Evolutionary conservation across 2,113 vertebrate genomes (phyloP), one percentile per base, ranked within the genome.

Genomic region (Rhodinocichla rosea): DNA sequence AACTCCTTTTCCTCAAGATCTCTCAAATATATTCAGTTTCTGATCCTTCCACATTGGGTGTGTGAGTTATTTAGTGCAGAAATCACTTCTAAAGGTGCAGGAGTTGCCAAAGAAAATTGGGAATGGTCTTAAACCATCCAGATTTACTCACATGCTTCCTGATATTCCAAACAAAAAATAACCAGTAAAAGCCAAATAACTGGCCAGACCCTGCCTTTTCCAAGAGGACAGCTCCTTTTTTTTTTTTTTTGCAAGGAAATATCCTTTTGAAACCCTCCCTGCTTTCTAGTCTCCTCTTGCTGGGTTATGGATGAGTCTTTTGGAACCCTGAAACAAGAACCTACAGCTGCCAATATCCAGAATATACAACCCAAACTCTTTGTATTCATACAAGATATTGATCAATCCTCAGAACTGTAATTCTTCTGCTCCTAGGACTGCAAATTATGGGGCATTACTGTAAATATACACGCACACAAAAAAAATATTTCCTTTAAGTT

Each of bases 401-500:
- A 93, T 92, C 90, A 70, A 1, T 42, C 44, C 70, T 77, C 47
- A 83, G 56, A 78, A 81, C n/a, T 57, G 56, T 32, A 87, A 62
- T 67, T 90, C 39, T 82, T 13, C 22, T 65, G 27, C 67, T 92
- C 75, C 64, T 28, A 78, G 60, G 19, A 39, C 35, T 59, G 32
- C 37, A 84, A 87, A 78, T 92, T 49, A 87, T 40, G 33, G n/a
- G 68, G 37, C n/a, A 57, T 82, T 90, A 53, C 57, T 92, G 64
- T 77, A 56, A 87, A 87, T 32, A 82, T 0, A 63, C 4, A 68
- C 1, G 56, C 4, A 67, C 1, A 60, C 3, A 55, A 1, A 83
- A 1, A 71, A 81, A 78, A 85, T 6, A 83, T 93, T 96, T 97
- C 69, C 91, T 95, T 91, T 74, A 94, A 88, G 87, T 94, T 75